Evolutionary conservation across 37 sponge, comb jelly and placozoan species (phyloP).

Genomic region (Haliclona indistincta): DNA sequence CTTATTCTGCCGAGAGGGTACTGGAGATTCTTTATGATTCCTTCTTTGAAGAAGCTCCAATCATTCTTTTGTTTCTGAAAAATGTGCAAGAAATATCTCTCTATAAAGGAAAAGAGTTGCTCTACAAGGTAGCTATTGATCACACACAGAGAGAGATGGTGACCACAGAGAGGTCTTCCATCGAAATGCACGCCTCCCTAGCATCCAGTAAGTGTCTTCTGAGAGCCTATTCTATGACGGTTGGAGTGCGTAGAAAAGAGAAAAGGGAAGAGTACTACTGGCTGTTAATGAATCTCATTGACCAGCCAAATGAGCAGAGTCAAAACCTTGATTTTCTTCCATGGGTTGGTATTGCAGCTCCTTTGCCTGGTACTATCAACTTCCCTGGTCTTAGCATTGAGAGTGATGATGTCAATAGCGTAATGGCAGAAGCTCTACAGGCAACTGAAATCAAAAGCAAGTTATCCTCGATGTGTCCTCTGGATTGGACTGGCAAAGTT

Average conservation of each 20-base stretch:
- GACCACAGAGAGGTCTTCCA: neutral
- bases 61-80: constrained; percentile 63
- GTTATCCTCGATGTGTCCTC: neutral
- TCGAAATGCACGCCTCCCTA: neutral
- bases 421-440: neutral
- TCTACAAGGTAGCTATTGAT: constrained; percentile 1
- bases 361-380: neutral
- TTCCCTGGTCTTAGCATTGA: neutral
- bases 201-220: neutral
- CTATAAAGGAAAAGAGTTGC: constrained; percentile 8
- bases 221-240: constrained; percentile 7
- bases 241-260: too few relatives aligned
- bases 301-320: constrained; percentile 8
- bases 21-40: constrained; percentile 37
- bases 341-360: constrained; percentile 80
- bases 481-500: constrained; percentile 1
- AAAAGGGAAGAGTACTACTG: constrained; percentile 18
- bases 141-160: neutral
- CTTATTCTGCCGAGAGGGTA: constrained; percentile 31
- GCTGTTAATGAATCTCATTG: constrained; percentile 61
- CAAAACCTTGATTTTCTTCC: constrained; percentile 51
- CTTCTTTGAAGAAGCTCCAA: constrained; percentile 40
- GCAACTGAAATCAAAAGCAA: neutral
- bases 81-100: constrained; percentile 39
- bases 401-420: neutral